Percentiles rank a stretch among this genome's conserved stretches.
Conservation (phyloP, 2,113 vertebrate genomes). For the Epinephelus lanceolatus region DNA sequence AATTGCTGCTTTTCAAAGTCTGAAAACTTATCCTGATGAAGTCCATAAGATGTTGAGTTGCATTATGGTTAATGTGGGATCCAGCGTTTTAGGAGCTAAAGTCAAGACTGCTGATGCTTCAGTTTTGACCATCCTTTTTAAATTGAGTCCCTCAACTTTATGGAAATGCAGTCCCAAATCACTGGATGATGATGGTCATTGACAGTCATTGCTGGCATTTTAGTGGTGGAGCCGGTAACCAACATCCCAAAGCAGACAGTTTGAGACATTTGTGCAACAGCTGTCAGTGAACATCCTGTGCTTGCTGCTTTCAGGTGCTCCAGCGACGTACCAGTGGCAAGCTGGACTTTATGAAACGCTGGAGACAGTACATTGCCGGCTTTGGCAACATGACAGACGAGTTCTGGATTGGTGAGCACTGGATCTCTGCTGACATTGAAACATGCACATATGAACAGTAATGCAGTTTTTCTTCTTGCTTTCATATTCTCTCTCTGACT, state of each 20-base stretch:
- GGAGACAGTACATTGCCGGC: conserved; percentile 90
- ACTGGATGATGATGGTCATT: background rate
- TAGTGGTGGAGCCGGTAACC: background rate
- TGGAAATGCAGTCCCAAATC: background rate
- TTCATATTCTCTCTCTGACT: conserved; percentile 20
- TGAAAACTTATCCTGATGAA: background rate
- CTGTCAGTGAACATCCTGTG: conserved; percentile 7
- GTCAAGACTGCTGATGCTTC: background rate
- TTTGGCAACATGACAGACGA: conserved; percentile 91
- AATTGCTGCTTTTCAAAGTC: background rate
- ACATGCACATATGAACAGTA: conserved; percentile 2
- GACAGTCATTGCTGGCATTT: background rate
- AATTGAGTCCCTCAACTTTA: background rate
- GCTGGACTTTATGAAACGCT: conserved; percentile 92
- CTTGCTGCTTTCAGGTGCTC: conserved; percentile 84
- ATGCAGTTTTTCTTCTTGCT: conserved; percentile 6
- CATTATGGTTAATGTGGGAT: background rate
- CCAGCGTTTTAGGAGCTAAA: background rate
- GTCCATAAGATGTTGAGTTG: background rate
- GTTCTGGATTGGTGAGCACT: conserved; percentile 92
- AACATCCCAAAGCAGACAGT: background rate
- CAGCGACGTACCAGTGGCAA: conserved; percentile 89
- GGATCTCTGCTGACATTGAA: conserved; percentile 25
- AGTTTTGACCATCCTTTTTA: background rate
- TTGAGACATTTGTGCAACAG: conserved; percentile 19